phyloP scores from a whole-genome alignment of 2,113 vertebrate species.

The Marmota monax region DNA sequence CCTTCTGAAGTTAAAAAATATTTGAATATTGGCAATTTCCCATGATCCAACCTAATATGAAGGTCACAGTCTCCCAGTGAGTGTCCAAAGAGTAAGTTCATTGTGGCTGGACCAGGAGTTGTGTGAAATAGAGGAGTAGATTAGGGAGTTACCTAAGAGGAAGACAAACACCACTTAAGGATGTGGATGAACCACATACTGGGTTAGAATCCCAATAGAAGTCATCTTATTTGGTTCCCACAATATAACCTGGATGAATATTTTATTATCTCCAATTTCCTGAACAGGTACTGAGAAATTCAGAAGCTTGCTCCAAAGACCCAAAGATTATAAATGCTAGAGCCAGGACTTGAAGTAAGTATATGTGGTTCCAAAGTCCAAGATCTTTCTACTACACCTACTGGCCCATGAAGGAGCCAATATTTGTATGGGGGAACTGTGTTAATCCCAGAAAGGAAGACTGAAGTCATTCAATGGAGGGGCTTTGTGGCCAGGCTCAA shows the following conservation, averaged over 20 bases:
- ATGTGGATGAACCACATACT: background rate
- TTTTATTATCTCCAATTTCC: background rate
- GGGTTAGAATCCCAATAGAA: background rate
- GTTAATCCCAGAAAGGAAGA: background rate
- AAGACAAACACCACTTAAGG: background rate
- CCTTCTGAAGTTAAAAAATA: background rate
- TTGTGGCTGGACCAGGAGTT: background rate
- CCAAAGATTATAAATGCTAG: conserved; percentile 17
- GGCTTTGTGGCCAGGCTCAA: background rate
- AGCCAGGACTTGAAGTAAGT: background rate
- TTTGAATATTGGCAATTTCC: background rate
- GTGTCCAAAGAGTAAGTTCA: background rate
- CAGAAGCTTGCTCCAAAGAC: background rate
- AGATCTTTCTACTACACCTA: background rate
- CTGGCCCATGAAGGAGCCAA: background rate
- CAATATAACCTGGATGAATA: conserved; percentile 1
- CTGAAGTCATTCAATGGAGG: background rate
- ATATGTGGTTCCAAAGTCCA: background rate
- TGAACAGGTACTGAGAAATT: conserved; percentile 23
- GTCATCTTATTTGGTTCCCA: conserved; percentile 4
- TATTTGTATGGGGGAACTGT: background rate
- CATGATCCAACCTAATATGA: background rate
- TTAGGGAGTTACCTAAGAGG: background rate
- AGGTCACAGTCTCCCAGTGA: background rate
- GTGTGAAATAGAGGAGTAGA: background rate